Evolutionary conservation across 1,140 invertebrate species (phyloP).

Genomic region (Hirudo medicinalis): DNA sequence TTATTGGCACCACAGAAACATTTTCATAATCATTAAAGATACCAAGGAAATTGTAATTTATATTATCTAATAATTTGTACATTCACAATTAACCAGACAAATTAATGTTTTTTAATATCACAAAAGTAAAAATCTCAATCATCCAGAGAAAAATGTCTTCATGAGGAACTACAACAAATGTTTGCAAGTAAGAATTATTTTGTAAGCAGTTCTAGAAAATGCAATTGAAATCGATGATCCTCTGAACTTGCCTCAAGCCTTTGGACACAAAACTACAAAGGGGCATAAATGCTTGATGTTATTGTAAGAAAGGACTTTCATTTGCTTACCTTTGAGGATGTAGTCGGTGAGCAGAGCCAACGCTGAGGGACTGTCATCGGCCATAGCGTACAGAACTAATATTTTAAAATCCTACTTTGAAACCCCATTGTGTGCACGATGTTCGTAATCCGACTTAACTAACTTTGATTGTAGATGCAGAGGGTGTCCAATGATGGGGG

Average conservation of each 20-base stretch:
- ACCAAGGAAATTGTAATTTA: not conserved
- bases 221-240: not conserved
- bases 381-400: not conserved
- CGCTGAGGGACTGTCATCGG: not conserved
- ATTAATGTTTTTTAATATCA: not conserved
- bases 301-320: not conserved
- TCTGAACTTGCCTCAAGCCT: too few relatives aligned
- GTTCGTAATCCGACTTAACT: not conserved
- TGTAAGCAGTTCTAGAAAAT: not conserved
- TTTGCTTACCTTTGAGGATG: conserved; percentile 3
- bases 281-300: not conserved
- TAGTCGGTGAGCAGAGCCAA: conserved; percentile 1
- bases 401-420: not conserved
- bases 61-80: not conserved
- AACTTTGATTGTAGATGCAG: conserved; percentile 1
- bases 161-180: not conserved
- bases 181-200: not conserved
- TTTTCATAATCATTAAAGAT: too few relatives aligned
- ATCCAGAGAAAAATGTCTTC: not conserved
- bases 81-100: not conserved
- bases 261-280: not conserved
- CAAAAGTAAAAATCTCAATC: not conserved
- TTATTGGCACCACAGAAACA: not conserved
- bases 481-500: not conserved
- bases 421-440: not conserved